Base-by-base conservation (phyloP, 1,140 invertebrate species). In the Cotesia vestalis region DNA sequence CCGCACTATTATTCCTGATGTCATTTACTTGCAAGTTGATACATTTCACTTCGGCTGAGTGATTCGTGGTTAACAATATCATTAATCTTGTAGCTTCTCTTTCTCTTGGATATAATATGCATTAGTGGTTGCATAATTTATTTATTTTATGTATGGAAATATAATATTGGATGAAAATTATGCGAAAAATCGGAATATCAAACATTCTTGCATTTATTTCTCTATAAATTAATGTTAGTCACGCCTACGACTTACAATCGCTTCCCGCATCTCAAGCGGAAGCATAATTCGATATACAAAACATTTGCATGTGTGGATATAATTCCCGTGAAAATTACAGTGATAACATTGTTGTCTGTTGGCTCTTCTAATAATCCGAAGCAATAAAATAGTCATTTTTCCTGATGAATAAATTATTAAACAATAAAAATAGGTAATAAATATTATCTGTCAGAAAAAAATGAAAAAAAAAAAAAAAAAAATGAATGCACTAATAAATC, bases 231-330 rank as follows among this genome's bases (percentile, higher is more conserved):
- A 4, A 51, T 66, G 38, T 76, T 79, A 80, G 80, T 82, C 78
- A 82, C 78, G 78, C 78, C 79, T 78, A 75, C 73, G 60, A 75
- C 76, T 76, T 59, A 27, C 79, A 82, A 82, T 82, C 80, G 66
- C 75, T 75, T 76, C 62, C 66, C 75, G 79, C 74, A 85, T 85
- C 82, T 80, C 80, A 75, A 72, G 77, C 79, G 84, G 83, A 86
- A 86, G 80, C 79, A 80, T 81, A 81, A 82, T 80, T 84, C 79
- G 82, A 85, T 84, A 81, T 75, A 77, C 79, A 78, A 69, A 59
- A 61, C 76, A 86, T 85, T 85, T 85, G 80, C 81, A 84, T 84
- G 83, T 79, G 78, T 79, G 81, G 80, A 84, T 84, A 85, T 83
- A 82, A 84, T 84, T 85, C 81, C 75, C 77, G 83, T 83, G 81